Conservation (phyloP, 2,797 vertebrate genomes). For the Pelobates cultripes region DNA sequence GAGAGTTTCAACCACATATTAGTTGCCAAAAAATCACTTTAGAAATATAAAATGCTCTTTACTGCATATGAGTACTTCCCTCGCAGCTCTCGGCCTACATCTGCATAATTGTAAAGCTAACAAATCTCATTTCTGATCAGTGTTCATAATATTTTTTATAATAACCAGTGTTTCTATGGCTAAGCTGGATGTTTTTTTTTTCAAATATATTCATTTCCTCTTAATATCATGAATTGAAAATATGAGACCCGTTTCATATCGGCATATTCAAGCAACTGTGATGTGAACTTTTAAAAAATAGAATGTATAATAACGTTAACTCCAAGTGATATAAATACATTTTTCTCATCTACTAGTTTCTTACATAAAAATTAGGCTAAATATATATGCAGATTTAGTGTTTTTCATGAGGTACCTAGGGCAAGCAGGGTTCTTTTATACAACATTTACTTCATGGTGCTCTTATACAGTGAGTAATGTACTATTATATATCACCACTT, state of each 20-base stretch:
- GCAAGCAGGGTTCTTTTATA: too few species aligned
- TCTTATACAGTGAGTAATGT: too few species aligned
- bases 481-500: too few species aligned
- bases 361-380: too few species aligned
- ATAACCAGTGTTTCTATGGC: neutral
- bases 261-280: too few species aligned
- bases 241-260: neutral
- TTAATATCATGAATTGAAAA: neutral
- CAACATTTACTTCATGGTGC: too few species aligned
- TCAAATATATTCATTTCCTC: neutral
- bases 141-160: constrained; percentile 8
- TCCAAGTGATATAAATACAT: too few species aligned
- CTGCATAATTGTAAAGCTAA: constrained; percentile 26
- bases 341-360: too few species aligned
- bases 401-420: too few species aligned
- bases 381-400: too few species aligned
- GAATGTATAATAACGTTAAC: too few species aligned
- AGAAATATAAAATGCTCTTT: constrained; percentile 32
- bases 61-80: constrained; percentile 32
- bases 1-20: constrained; percentile 15
- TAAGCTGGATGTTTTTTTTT: neutral
- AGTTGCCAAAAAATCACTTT: constrained; percentile 48
- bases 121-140: constrained; percentile 22
- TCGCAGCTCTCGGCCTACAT: constrained; percentile 2
- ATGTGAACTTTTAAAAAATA: too few species aligned